These are phyloP conservation scores for Ceratitis capitata DNA, from an alignment of 1,140 invertebrate species.

Conservation along the genomic window DNA sequence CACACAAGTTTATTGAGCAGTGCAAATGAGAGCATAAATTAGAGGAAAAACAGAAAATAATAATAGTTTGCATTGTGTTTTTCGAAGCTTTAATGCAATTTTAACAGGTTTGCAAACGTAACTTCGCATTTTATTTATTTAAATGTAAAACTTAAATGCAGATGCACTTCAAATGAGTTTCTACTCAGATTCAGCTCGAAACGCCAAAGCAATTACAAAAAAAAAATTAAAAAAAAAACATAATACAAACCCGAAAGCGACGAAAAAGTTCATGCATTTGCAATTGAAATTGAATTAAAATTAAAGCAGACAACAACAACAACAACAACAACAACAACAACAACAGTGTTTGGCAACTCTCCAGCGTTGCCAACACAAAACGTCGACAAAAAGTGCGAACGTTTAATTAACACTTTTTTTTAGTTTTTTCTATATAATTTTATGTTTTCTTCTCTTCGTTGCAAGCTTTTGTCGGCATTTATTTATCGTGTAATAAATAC, in stretches of 20 bases:
- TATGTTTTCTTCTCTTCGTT: neutral
- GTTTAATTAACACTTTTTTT: neutral
- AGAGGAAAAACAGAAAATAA: too few relatives aligned
- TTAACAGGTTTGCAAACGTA: neutral
- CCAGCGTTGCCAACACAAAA: neutral
- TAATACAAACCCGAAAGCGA: neutral
- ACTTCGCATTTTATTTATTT: neutral
- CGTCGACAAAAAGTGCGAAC: neutral
- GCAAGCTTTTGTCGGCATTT: neutral
- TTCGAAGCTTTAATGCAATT: neutral
- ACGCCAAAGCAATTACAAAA: neutral
- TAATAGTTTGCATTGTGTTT: too few relatives aligned
- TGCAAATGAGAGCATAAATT: neutral
- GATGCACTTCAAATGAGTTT: too few relatives aligned
- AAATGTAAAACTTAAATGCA: neutral
- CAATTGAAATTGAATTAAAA: slow-evolving; percentile 22
- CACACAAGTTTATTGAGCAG: neutral
- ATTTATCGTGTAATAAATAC: slow-evolving; percentile 1
- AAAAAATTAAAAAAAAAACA: neutral
- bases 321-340: slow-evolving; percentile 5
- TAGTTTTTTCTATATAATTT: neutral
- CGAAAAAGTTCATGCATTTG: neutral
- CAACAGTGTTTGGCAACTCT: neutral
- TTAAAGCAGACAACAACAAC: neutral
- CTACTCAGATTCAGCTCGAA: too few relatives aligned